Evolutionary conservation across 2,113 vertebrate species (phyloP).

Genomic region (Python bivittatus): DNA sequence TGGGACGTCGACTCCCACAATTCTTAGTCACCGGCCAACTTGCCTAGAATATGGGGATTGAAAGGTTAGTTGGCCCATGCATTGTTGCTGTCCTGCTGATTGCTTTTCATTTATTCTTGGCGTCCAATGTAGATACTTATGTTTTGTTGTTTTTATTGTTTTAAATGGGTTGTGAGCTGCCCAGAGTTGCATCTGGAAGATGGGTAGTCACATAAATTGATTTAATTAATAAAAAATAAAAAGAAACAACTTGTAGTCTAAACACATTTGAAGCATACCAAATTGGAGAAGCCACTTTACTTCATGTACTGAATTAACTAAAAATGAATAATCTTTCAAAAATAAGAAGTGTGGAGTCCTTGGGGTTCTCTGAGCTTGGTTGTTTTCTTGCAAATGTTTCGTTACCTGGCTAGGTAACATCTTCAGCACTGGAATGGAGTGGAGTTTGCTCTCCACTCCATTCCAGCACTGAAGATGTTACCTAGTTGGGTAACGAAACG

Average conservation of each 20-base stretch:
- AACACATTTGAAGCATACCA: not conserved
- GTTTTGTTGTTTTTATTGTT: not conserved
- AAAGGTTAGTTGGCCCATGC: not conserved
- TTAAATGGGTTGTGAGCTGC: not conserved
- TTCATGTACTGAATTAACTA: not conserved
- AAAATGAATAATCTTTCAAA: not conserved
- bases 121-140: not conserved
- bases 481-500: too few species aligned
- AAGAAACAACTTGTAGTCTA: not conserved
- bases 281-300: not conserved
- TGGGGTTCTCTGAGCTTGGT: too few species aligned
- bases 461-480: too few species aligned
- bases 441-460: too few species aligned
- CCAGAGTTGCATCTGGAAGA: not conserved
- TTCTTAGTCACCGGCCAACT: not conserved
- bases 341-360: not conserved
- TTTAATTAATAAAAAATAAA: not conserved
- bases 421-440: too few species aligned
- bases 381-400: too few species aligned
- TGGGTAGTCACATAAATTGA: not conserved
- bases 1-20: not conserved
- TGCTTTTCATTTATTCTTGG: not conserved
- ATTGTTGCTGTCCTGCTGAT: not conserved
- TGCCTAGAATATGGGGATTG: not conserved
- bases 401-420: too few species aligned